These are phyloP conservation scores for Buceros bicornis DNA, from an alignment of 2,797 vertebrate genomes.

Conservation along the genomic window DNA sequence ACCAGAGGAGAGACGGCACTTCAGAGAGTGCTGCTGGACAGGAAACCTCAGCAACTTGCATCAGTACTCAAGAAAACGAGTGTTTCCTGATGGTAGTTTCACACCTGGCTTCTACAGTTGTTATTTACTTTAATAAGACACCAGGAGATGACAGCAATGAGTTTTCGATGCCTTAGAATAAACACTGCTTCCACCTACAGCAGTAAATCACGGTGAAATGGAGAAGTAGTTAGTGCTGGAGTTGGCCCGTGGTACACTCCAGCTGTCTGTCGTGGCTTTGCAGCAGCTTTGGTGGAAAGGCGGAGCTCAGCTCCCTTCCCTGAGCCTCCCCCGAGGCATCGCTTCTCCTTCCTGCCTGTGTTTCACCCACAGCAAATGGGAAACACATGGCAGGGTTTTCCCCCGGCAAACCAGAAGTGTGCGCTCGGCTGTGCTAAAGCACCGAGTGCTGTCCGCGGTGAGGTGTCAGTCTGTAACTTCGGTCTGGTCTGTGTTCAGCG, in stretches of 20 bases:
- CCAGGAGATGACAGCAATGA: not conserved
- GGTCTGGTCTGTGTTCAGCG: accelerated
- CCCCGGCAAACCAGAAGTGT: not conserved
- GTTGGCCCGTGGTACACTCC: not conserved
- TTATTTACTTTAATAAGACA: not conserved
- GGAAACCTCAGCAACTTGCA: not conserved
- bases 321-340: accelerated
- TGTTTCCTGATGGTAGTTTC: not conserved
- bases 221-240: accelerated
- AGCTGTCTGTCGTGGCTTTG: not conserved
- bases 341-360: accelerated
- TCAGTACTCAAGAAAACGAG: not conserved
- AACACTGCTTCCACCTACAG: not conserved
- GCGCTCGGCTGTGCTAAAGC: not conserved
- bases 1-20: not conserved
- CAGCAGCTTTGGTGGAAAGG: not conserved
- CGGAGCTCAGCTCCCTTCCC: not conserved
- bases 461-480: not conserved
- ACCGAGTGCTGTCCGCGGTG: not conserved
- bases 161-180: not conserved
- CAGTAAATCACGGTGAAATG: not conserved
- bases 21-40: not conserved
- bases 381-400: not conserved
- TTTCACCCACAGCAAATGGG: not conserved
- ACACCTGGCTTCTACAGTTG: not conserved